Conservation (phyloP, 2,113 vertebrate species). For the Oryzias javanicus region DNA sequence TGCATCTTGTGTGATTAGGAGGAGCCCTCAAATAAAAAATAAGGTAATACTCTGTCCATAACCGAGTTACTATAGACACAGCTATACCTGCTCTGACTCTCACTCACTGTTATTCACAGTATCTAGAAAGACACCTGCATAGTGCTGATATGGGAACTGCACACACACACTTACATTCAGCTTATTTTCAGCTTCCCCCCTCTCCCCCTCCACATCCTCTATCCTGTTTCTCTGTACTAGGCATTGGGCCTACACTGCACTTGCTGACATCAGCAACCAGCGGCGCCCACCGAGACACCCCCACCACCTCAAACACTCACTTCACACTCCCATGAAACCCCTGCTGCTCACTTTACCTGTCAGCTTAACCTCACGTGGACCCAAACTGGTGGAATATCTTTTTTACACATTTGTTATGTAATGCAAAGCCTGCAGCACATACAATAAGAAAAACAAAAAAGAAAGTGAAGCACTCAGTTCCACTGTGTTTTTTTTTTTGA, state of each 20-base stretch:
- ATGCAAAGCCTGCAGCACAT: neutral
- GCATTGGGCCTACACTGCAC: slow-evolving; percentile 60
- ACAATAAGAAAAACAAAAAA: neutral
- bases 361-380: slow-evolving; percentile 9
- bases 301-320: slow-evolving; percentile 5
- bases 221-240: slow-evolving; percentile 29
- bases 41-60: slow-evolving; percentile 7
- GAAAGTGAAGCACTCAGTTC: slow-evolving; percentile 7
- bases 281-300: slow-evolving; percentile 54
- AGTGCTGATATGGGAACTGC: slow-evolving; percentile 47
- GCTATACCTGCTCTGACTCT: neutral
- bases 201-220: slow-evolving; percentile 12
- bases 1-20: slow-evolving; percentile 48
- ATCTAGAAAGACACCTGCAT: slow-evolving; percentile 56
- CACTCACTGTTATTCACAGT: slow-evolving; percentile 3
- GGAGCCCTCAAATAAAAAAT: slow-evolving; percentile 10
- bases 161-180: slow-evolving; percentile 16
- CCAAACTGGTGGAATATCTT: slow-evolving; percentile 3
- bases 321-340: slow-evolving; percentile 32
- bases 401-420: slow-evolving; percentile 20
- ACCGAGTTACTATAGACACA: slow-evolving; percentile 13
- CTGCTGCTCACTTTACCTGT: neutral
- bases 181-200: slow-evolving; percentile 11
- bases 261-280: slow-evolving; percentile 82
- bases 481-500: slow-evolving; percentile 46